Conservation (phyloP, 35 echinoderm and acorn worm species). For the Ptychodera flava region DNA sequence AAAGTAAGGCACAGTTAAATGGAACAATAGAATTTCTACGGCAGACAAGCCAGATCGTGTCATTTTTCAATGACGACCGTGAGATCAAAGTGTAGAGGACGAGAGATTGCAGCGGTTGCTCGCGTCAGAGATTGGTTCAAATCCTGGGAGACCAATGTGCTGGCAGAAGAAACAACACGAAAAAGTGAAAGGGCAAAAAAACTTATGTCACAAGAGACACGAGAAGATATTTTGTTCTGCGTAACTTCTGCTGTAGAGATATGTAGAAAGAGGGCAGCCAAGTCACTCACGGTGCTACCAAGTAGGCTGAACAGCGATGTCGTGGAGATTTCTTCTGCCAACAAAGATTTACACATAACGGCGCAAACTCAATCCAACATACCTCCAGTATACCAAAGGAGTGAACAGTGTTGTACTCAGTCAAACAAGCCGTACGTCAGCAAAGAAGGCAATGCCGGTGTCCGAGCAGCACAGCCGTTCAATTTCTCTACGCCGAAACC, state of each 20-base stretch:
- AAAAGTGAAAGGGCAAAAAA: not conserved
- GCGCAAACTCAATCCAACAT: conserved; percentile 4
- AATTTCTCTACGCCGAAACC: not conserved
- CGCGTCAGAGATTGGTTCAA: not conserved
- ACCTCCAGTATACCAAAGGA: not conserved
- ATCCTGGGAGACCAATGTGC: conserved; percentile 4
- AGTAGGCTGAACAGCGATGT: conserved; percentile 14
- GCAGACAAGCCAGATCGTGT: not conserved
- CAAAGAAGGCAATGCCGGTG: conserved; percentile 1
- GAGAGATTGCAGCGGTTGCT: not conserved
- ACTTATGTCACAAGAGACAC: not conserved
- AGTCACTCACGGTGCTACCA: conserved; percentile 6
- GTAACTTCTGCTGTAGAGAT: not conserved
- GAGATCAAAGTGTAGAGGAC: not conserved
- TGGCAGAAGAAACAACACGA: not conserved
- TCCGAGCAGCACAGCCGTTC: not conserved
- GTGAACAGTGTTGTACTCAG: not conserved
- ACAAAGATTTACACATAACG: conserved; percentile 2
- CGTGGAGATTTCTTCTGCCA: conserved; percentile 27
- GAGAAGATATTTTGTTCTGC: not conserved
- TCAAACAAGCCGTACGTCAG: not conserved
- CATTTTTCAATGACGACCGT: not conserved
- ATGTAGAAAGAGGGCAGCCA: not conserved
- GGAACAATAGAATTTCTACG: conserved; percentile 4
- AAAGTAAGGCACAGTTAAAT: not conserved